Conservation (phyloP, 2,113 vertebrate species). For the Macheiramphus alcinus region DNA sequence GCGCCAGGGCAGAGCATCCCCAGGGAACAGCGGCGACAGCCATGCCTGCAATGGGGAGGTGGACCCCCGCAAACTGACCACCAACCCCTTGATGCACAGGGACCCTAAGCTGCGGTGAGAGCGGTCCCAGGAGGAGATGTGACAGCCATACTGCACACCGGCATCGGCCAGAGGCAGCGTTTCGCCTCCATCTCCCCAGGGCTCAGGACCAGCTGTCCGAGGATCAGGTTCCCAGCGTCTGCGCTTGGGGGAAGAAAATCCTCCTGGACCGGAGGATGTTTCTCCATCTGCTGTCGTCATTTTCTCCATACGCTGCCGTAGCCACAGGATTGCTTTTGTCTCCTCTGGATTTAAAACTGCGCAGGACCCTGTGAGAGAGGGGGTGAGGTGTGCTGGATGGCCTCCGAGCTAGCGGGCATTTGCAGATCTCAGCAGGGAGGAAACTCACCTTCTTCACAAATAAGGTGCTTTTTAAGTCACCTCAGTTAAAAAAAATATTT, state of each 20-base stretch:
- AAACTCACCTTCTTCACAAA: not conserved
- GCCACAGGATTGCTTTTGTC: not conserved
- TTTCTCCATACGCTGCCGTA: rapidly evolving
- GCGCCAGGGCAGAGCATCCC: rapidly evolving
- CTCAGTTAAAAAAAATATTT: rapidly evolving
- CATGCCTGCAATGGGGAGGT: rapidly evolving
- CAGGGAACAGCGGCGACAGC: not conserved
- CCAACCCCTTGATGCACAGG: rapidly evolving
- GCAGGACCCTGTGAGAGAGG: not conserved
- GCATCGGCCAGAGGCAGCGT: not conserved
- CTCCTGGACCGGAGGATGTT: not conserved
- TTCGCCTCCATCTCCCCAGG: not conserved
- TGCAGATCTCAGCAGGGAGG: not conserved
- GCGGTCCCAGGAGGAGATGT: rapidly evolving
- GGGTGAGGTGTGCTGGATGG: rapidly evolving
- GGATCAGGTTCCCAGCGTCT: not conserved
- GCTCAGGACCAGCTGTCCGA: not conserved
- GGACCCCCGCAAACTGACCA: not conserved
- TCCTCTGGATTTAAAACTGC: not conserved
- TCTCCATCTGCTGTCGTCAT: not conserved
- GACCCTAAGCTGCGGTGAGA: not conserved
- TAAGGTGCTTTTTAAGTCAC: not conserved
- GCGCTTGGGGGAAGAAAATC: too few species aligned
- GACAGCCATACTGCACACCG: rapidly evolving
- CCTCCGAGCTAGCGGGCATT: rapidly evolving